Evolutionary conservation across 2,888 invertebrate genomes (phyloP), one percentile per base, ranked within the genome.

Genomic region (Nasonia oneida): DNA sequence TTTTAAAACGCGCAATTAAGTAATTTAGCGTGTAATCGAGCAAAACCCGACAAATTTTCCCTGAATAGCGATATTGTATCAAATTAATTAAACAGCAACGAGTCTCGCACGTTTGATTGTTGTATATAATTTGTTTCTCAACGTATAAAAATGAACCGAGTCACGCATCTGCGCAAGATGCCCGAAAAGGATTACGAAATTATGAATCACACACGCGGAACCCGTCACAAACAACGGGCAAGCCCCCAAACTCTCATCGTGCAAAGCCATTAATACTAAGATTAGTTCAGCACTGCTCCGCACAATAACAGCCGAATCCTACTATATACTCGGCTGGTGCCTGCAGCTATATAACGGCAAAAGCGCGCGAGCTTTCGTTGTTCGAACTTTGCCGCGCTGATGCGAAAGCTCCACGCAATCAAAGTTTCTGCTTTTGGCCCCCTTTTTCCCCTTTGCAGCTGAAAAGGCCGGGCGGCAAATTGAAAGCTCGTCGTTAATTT

Each of bases 401-500:
- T 50, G 18, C 1, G 23, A 10, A 50, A 33, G 57, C 18, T 75
- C 42, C 71, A 53, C 57, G 47, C 29, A 15, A 39, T 83, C 57
- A 53, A 74, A 80, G 50, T 75, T 84, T 67, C 47, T 29, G 1
- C 29, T 50, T 29, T 29, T 67, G 57, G 2, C 47, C 47, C 15
- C 18, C 39, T 73, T 39, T 42, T 71, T 47, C 23, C 23, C 23
- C 23, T 42, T 14, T 37, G 6, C 29, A 18, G n/a, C 61, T 74
- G 33, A 57, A 83, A 73, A 76, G 6, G 33, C 37, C 37, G 47
- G 23, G 5, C 3, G 10, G 70, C 37, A 73, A 73, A 79, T 73
- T 73, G 73, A 64, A 64, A 74, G 37, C 53, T 74, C 33, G 78
- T n/a, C 57, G 61, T 33, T 84, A 84, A 79, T 84, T 79, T 67